Evolutionary conservation across 1,140 invertebrate genomes (phyloP).

Genomic region (Metaphire vulgaris): DNA sequence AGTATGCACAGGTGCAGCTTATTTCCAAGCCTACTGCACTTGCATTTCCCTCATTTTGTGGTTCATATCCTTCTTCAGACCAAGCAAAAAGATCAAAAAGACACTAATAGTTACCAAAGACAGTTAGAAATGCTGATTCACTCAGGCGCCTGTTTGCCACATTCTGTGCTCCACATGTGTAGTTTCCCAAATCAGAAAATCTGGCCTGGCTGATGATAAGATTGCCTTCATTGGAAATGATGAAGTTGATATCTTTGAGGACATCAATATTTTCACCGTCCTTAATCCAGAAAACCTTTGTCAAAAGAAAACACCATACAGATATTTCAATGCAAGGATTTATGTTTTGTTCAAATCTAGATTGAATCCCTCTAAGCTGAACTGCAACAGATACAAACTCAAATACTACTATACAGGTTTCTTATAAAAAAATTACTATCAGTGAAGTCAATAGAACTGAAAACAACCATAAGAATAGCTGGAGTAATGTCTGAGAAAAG

Average conservation of each 20-base stretch:
- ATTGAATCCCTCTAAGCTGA: neutral
- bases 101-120: constrained; percentile 57
- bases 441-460: no score
- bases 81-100: no score
- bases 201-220: constrained; percentile 81
- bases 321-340: neutral
- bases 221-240: constrained; percentile 78
- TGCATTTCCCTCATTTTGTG: no score
- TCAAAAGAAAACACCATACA: constrained; percentile 9
- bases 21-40: no score
- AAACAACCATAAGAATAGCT: no score
- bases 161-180: constrained; percentile 92
- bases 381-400: neutral
- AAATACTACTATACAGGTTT: no score
- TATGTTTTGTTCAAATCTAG: neutral
- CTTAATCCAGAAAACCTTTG: constrained; percentile 54
- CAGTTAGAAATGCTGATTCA: constrained; percentile 77
- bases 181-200: constrained; percentile 83
- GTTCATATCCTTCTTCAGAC: no score
- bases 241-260: constrained; percentile 56
- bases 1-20: no score
- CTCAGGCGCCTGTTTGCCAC: constrained; percentile 78
- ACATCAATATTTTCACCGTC: constrained; percentile 57
- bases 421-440: no score
- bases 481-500: no score